Conservation (phyloP, 2,888 invertebrate species). For the Neria commutata region DNA sequence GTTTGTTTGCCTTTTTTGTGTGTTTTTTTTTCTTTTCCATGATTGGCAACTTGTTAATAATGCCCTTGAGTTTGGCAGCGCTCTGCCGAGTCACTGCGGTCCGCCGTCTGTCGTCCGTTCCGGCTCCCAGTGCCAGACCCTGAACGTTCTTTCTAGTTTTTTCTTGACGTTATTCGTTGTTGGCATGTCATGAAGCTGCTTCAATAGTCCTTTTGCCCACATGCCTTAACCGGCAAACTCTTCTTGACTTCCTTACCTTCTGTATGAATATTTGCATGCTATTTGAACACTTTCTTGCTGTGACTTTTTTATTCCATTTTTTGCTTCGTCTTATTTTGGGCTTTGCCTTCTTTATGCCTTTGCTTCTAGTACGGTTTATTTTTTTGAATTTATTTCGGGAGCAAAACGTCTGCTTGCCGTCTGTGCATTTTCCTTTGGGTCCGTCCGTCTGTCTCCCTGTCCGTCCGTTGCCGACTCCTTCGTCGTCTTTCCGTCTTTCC, state of each 20-base stretch:
- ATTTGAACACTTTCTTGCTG: conserved; percentile 14
- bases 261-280: conserved; percentile 17
- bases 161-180: neutral
- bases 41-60: conserved; percentile 1
- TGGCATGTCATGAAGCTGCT: neutral
- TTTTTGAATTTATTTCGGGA: too few species aligned
- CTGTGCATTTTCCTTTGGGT: neutral
- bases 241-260: conserved; percentile 17
- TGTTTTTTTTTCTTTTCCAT: too few species aligned
- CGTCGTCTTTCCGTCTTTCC: conserved; percentile 1
- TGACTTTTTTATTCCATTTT: conserved; percentile 22
- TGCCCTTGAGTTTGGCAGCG: neutral
- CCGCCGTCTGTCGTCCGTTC: too few species aligned
- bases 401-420: neutral
- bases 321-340: neutral
- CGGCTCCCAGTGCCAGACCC: too few species aligned
- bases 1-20: too few species aligned
- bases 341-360: neutral
- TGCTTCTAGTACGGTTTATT: neutral
- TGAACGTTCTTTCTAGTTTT: neutral
- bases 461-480: neutral
- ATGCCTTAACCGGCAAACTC: neutral
- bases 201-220: neutral
- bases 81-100: neutral
- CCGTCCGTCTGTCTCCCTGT: conserved; percentile 8